Percentiles rank a stretch among this genome's conserved stretches.
Conservation (phyloP, 2,888 invertebrate species). For the Eutolmus rufibarbis region DNA sequence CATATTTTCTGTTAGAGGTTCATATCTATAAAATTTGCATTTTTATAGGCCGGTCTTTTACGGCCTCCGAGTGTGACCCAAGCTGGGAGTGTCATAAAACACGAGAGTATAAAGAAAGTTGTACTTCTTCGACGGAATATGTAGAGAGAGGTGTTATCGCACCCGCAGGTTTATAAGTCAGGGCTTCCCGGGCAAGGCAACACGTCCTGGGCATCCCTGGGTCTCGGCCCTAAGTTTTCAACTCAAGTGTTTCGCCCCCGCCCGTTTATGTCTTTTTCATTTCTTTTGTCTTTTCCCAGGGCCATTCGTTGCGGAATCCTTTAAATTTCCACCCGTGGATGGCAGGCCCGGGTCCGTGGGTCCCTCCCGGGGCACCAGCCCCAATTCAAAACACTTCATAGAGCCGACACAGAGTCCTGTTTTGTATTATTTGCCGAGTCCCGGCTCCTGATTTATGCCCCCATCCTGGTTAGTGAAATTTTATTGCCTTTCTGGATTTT, state of each 20-base stretch:
- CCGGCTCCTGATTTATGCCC: slow-evolving; percentile 24
- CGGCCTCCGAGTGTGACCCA: slow-evolving; percentile 19
- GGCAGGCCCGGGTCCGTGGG: neutral
- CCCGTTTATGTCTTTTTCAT: slow-evolving; percentile 5
- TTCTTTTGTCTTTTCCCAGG: neutral
- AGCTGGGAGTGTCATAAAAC: slow-evolving; percentile 23
- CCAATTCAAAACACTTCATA: slow-evolving; percentile 24
- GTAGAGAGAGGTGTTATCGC: neutral
- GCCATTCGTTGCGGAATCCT: neutral
- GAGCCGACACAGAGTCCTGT: neutral
- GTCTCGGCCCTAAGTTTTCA: neutral
- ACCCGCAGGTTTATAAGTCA: slow-evolving; percentile 34
- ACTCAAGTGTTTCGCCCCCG: neutral
- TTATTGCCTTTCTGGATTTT: slow-evolving; percentile 35
- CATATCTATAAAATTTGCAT: slow-evolving; percentile 42
- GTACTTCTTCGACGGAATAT: slow-evolving; percentile 1
- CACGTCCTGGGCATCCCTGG: neutral
- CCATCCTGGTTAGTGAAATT: slow-evolving; percentile 39
- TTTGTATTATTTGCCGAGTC: slow-evolving; percentile 7
- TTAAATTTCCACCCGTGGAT: neutral
- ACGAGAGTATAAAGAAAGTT: slow-evolving; percentile 26
- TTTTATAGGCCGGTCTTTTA: slow-evolving; percentile 32
- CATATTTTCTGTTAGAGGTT: slow-evolving; percentile 41
- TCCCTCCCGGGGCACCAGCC: neutral
- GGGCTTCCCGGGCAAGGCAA: neutral